Evolutionary conservation across 2,888 invertebrate species (phyloP), one percentile per base, ranked within the genome.

Genomic region (Drosophila pseudotakahashii): DNA sequence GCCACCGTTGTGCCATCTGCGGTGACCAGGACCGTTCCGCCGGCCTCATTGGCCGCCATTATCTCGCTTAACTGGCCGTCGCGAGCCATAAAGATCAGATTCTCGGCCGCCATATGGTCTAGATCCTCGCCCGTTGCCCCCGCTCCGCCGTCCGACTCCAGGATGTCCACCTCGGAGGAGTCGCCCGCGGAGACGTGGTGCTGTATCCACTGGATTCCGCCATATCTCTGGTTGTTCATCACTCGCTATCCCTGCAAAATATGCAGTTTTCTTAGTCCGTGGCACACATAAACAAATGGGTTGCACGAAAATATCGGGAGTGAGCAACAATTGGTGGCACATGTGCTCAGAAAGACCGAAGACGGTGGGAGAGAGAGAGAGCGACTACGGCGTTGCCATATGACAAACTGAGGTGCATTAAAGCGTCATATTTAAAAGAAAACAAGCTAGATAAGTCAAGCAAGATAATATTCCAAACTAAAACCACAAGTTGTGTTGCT

Each of bases 21-120:
- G 5, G 79, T 73, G 13, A 91, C 87, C n/a, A 89, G 77, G 3
- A 89, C 88, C 3, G 89, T 67, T 32, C 67, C 76, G 7, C 83
- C 64, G 30, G 37, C 63, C 13, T 89, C 86, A 47, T 86, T 90
- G 23, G 88, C 77, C 2, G 77, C 73, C 36, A 91, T 89, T 34
- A 91, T 81, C 72, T 91, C 92, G 26, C 87, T 81, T 54, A 92
- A 89, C 67, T 92, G 92, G 0, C 92, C 91, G 77, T 94, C 94
- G 70, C 94, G 94, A 4, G 94, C 93, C 90, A 94, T 92, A 78
- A 93, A 94, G 90, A 94, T 94, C 36, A 94, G 90, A 88, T 94
- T 94, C 83, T 94, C 94, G 2, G 94, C 94, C 11, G 94, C 94
- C 91, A 94, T 94, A 92, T 94, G 94, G 81, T 94, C 94, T 19